A percentile compares a stretch with the other conserved stretches of the same genome.
Evolutionary conservation across 2,888 invertebrate genomes (phyloP).

Genomic region (Polymixis lichenea): DNA sequence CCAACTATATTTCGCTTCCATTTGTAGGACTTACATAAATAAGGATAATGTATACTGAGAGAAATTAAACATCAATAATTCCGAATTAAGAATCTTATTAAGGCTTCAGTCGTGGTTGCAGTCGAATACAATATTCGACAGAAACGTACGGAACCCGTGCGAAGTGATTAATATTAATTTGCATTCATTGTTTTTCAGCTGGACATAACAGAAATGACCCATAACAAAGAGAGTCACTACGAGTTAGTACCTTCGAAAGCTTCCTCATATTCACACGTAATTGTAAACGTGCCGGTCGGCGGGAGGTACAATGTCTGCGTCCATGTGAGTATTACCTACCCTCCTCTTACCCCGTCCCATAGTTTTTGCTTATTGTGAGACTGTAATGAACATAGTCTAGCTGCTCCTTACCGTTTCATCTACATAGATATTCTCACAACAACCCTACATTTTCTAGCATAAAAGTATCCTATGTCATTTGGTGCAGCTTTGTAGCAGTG

Average conservation of each 20-base stretch:
- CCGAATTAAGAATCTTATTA: background rate
- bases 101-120: too few relatives aligned
- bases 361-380: too few relatives aligned
- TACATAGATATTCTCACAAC: background rate
- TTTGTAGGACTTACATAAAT: background rate
- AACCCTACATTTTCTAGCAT: background rate
- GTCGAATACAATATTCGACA: too few relatives aligned
- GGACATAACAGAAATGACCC: conserved; percentile 82
- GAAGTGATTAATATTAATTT: too few relatives aligned
- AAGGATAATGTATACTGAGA: background rate
- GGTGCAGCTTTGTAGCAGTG: background rate
- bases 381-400: too few relatives aligned
- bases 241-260: conserved; percentile 87
- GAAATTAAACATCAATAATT: background rate
- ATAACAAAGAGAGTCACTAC: conserved; percentile 81
- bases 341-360: too few relatives aligned
- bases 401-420: background rate
- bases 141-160: too few relatives aligned
- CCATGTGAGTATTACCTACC: conserved; percentile 73
- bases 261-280: conserved; percentile 87
- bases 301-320: conserved; percentile 89
- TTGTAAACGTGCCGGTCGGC: conserved; percentile 89
- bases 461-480: background rate
- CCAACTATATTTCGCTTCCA: background rate
- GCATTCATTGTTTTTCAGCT: conserved; percentile 71